phyloP scores from a whole-genome alignment of 2,888 invertebrate species.

The Auanema sp. region DNA sequence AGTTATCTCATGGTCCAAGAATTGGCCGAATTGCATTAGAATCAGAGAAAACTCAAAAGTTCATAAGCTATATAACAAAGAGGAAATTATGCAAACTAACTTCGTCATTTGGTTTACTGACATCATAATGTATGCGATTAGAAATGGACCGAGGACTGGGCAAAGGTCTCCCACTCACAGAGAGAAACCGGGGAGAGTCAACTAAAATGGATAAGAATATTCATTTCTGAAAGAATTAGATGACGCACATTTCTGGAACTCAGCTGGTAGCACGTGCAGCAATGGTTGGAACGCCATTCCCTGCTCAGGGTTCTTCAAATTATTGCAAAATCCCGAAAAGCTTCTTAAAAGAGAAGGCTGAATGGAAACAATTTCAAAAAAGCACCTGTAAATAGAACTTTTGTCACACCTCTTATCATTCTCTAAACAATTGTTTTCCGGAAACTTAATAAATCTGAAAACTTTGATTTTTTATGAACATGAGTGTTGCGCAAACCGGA shows the following conservation, averaged over 20 bases:
- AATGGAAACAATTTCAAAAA: background rate
- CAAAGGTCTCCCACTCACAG: slow-evolving; percentile 68
- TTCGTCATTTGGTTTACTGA: slow-evolving; percentile 29
- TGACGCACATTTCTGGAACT: slow-evolving; percentile 49
- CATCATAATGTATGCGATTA: slow-evolving; percentile 76
- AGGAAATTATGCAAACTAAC: slow-evolving; percentile 9
- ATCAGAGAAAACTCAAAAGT: slow-evolving; percentile 51
- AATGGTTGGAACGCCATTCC: slow-evolving; percentile 56
- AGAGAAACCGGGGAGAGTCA: slow-evolving; percentile 45
- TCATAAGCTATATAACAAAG: background rate
- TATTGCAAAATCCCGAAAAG: slow-evolving; percentile 62
- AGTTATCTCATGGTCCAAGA: slow-evolving; percentile 63
- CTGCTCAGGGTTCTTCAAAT: slow-evolving; percentile 47
- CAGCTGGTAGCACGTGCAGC: slow-evolving; percentile 51
- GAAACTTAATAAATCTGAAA: no score
- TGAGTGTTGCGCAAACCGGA: background rate
- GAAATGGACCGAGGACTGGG: slow-evolving; percentile 86
- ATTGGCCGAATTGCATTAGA: slow-evolving; percentile 62
- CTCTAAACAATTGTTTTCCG: background rate
- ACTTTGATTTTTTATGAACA: no score
- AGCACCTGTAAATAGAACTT: background rate
- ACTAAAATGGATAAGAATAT: slow-evolving; percentile 30
- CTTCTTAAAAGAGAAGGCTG: slow-evolving; percentile 26
- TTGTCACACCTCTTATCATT: background rate
- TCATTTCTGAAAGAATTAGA: slow-evolving; percentile 1